phyloP scores from a whole-genome alignment of 1,140 invertebrate species.

The Calycopis cecrops region DNA sequence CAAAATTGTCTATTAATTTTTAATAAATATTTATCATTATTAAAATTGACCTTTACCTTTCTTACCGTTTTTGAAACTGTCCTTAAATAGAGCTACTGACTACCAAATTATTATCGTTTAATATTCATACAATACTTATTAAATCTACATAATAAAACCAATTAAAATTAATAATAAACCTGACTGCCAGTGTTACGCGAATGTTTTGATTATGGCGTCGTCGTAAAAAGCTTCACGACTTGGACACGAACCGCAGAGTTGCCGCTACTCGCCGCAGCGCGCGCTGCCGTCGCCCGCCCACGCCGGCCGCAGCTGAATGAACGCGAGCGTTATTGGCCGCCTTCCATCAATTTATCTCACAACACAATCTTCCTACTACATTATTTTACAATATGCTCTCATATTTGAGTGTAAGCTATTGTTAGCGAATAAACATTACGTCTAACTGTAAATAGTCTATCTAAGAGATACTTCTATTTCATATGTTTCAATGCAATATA shows the following conservation, averaged over 20 bases:
- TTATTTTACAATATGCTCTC: slow-evolving; percentile 29
- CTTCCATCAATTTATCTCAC: slow-evolving; percentile 31
- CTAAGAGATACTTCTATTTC: not conserved
- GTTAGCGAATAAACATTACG: too few relatives aligned
- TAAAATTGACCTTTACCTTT: too few relatives aligned
- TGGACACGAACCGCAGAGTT: slow-evolving; percentile 30
- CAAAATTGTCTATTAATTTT: too few relatives aligned
- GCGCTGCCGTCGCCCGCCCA: slow-evolving; percentile 39
- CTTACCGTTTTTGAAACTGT: too few relatives aligned
- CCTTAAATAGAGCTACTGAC: too few relatives aligned
- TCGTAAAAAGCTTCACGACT: not conserved
- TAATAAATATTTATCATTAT: too few relatives aligned
- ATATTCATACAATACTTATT: too few relatives aligned
- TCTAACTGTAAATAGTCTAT: too few relatives aligned
- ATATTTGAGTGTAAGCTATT: slow-evolving; percentile 16
- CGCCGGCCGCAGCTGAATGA: slow-evolving; percentile 34
- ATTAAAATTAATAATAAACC: too few relatives aligned
- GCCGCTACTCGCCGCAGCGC: slow-evolving; percentile 48
- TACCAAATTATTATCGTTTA: too few relatives aligned
- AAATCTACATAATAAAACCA: too few relatives aligned
- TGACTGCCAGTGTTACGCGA: not conserved
- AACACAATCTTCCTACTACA: slow-evolving; percentile 21
- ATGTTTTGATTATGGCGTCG: not conserved
- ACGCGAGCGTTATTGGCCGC: slow-evolving; percentile 31
- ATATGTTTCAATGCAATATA: too few relatives aligned